Conservation (phyloP, 2,797 vertebrate species). For the Buceros bicornis region DNA sequence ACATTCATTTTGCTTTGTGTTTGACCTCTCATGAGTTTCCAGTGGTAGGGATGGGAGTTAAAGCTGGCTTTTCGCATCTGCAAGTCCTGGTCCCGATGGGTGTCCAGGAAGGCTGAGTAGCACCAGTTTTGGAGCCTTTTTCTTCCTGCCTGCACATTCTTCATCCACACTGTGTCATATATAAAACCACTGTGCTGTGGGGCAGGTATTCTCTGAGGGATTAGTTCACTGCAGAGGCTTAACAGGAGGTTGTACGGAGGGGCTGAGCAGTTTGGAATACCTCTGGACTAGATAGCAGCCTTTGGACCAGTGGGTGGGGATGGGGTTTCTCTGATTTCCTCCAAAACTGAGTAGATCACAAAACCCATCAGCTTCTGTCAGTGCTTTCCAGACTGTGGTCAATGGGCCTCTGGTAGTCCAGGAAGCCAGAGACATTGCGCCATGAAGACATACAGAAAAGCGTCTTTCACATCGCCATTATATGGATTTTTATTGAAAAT, state of each 20-base stretch:
- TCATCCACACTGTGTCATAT: neutral
- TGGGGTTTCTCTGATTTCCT: neutral
- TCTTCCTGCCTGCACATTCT: neutral
- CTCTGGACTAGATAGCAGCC: neutral
- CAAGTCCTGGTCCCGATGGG: accelerated
- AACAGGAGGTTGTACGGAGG: neutral
- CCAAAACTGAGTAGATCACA: neutral
- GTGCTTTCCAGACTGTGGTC: neutral
- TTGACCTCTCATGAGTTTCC: neutral
- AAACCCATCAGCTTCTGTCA: neutral
- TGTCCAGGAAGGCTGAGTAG: neutral
- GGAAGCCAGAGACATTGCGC: neutral
- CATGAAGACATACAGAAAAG: neutral
- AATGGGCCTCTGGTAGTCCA: neutral
- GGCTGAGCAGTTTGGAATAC: neutral
- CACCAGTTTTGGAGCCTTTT: neutral
- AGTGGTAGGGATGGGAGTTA: neutral
- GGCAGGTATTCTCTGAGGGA: neutral
- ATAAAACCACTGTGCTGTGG: neutral
- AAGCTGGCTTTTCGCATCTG: neutral
- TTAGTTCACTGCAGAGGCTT: neutral
- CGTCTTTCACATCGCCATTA: neutral
- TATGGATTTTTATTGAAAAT: neutral
- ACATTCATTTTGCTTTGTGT: neutral
- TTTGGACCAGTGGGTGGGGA: neutral